These are phyloP conservation scores for Alethe diademata DNA, from an alignment of 2,113 vertebrate genomes.

Conservation along the genomic window DNA sequence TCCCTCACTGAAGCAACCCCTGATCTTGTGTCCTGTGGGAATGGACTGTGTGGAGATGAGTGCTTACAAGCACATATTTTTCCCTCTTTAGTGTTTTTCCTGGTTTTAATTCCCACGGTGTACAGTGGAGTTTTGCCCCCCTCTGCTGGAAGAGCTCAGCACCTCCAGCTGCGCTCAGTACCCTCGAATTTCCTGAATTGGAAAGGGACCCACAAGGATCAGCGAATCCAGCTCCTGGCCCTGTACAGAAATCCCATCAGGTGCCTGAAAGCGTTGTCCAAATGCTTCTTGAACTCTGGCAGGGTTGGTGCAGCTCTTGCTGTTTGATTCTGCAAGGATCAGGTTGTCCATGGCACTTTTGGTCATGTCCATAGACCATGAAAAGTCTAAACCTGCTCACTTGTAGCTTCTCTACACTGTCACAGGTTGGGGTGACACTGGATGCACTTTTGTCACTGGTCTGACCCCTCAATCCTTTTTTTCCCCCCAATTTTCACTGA, in stretches of 20 bases:
- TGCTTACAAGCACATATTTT: not conserved
- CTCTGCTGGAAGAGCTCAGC: constrained; percentile 59
- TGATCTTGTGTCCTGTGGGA: not conserved
- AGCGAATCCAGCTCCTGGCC: fast-evolving
- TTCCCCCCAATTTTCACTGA: not conserved
- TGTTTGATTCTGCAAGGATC: not conserved
- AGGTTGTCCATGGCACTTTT: not conserved
- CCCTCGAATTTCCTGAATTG: not conserved
- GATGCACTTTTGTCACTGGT: not conserved
- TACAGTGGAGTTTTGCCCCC: constrained; percentile 50
- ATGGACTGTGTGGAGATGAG: not conserved
- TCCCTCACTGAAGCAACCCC: not conserved
- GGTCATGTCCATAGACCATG: not conserved
- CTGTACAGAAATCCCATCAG: not conserved
- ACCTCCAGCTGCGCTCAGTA: not conserved
- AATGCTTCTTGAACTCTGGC: not conserved
- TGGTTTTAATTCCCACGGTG: not conserved
- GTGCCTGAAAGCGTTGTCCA: not conserved
- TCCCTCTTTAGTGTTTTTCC: not conserved
- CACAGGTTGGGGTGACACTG: not conserved
- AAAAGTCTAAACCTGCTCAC: not conserved
- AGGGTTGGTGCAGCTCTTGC: not conserved
- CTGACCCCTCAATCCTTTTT: not conserved
- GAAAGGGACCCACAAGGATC: not conserved
- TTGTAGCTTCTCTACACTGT: not conserved